phyloP scores from a whole-genome alignment of 2,797 vertebrate genomes.

The Artibeus jamaicensis region DNA sequence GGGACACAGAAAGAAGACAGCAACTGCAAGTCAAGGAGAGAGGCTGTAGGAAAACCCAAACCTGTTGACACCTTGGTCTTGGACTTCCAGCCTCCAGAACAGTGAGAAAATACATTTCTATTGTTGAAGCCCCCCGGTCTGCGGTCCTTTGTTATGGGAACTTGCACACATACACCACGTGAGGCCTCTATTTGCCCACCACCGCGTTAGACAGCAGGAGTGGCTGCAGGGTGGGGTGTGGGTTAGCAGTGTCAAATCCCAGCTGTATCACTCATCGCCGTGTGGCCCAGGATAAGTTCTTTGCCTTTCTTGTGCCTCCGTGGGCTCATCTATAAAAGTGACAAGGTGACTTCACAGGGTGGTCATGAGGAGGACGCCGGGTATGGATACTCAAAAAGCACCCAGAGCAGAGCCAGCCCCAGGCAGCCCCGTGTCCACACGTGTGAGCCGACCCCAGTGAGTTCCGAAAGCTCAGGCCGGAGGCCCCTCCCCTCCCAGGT shows the following conservation, averaged over 20 bases:
- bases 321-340: neutral
- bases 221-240: accelerated
- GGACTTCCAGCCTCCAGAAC: neutral
- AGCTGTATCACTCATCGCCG: accelerated
- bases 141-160: accelerated
- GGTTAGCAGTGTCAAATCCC: neutral
- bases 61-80: no score
- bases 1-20: neutral
- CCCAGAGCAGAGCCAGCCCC: accelerated
- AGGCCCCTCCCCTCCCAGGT: neutral
- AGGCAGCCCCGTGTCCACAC: accelerated
- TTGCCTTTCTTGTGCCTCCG: neutral
- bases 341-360: neutral
- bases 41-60: no score
- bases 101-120: neutral
- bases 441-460: accelerated
- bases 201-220: neutral
- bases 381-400: accelerated
- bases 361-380: accelerated
- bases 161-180: accelerated
- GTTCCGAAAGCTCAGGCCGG: neutral
- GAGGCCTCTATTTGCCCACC: neutral
- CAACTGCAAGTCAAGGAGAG: neutral
- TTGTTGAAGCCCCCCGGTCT: no score
- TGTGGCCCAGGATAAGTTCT: neutral